These are phyloP conservation scores for Probosciger aterrimus DNA, from an alignment of 2,113 vertebrate genomes.

Conservation along the genomic window DNA sequence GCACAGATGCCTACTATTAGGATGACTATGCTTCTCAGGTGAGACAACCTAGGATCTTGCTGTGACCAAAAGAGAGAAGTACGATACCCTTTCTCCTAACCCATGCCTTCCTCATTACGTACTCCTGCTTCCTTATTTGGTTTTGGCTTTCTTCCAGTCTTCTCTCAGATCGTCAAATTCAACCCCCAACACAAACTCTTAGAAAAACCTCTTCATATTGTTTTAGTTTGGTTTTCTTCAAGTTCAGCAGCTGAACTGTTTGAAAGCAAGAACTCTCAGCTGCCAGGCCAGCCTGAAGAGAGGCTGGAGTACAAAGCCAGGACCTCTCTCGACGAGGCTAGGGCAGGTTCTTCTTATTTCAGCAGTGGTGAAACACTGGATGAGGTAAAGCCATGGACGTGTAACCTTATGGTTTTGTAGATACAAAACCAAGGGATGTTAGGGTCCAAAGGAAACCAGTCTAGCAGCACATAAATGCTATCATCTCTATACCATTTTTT, in stretches of 20 bases:
- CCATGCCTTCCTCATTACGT: not conserved
- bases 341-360: not conserved
- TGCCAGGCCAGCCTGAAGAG: not conserved
- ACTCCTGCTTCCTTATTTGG: not conserved
- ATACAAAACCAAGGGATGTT: not conserved
- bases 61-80: not conserved
- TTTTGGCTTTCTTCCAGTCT: not conserved
- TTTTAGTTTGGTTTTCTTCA: not conserved
- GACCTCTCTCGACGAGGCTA: not conserved
- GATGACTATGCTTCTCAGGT: not conserved
- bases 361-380: not conserved
- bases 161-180: not conserved
- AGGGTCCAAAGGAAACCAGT: not conserved
- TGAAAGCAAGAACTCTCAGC: not conserved
- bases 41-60: not conserved
- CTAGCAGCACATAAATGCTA: not conserved
- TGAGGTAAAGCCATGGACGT: not conserved
- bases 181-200: not conserved
- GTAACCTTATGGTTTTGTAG: not conserved
- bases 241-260: not conserved
- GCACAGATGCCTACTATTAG: not conserved
- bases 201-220: not conserved
- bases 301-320: not conserved
- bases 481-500: not conserved
- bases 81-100: not conserved